Base-by-base conservation (phyloP, 2,888 invertebrate genomes). In the Scrobipalpa atriplicella region DNA sequence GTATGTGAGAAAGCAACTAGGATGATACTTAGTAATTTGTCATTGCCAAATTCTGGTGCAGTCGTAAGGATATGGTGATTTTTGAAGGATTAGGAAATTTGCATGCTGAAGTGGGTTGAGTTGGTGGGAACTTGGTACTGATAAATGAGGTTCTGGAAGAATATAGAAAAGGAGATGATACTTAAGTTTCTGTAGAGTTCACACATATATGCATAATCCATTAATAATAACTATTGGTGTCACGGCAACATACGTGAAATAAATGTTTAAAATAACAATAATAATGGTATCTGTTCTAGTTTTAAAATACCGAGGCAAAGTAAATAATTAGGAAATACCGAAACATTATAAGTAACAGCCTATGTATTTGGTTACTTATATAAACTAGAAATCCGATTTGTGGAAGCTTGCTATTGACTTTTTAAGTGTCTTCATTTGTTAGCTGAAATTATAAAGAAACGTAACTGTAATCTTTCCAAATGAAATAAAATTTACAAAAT, bases 1-100 rank as follows among this genome's bases (percentile, higher is more conserved):
- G 83, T 86, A 84, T 85, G 86, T 89, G 90, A 84, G 87, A 88
- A 89, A 76, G 73, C 66, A 70, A 64, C 61, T 73, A 61, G 66
- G 64, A 65, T 67, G 65, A 68, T 67, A 73, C 72, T 79, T 74
- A 68, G 78, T 78, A 83, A 90, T 92, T 90, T 92, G 88, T 92
- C 92, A 91, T 80, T 87, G 89, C 85, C 80, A 84, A 89, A 83
- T 82, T 81, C 78, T 70, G 58, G 38, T 16, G 58, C 38, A 58
- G 21, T 10, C n/a, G 16, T 9, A 58, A 38, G 38, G 38, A n/a
- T 86, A 81, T 81, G 80, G 80, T 83, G 80, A 84, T 86, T 74
- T 86, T 74, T 69, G 70, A 68, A 73, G 80, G 83, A 84, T 84
- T 84, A 72, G 65, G 36, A 54, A 72, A 80, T 83, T 85, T 82